Evolutionary conservation across 2,888 invertebrate species (phyloP), one percentile per base, ranked within the genome.

Genomic region (Eristalis tenax): DNA sequence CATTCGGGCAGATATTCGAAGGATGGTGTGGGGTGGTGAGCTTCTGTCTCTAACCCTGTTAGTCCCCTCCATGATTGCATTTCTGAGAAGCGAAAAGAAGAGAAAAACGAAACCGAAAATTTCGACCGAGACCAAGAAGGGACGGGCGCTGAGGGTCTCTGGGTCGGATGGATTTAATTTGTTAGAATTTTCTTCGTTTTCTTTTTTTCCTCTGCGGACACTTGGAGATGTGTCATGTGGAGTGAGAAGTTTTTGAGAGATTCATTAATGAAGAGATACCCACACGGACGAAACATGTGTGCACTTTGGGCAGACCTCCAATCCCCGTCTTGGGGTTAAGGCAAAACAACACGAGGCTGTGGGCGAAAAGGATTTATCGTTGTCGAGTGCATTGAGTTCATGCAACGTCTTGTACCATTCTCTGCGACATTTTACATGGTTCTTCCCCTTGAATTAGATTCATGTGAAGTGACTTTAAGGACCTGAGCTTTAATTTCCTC

Each of bases 161-260:
- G 64, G 78, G 68, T 87, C 69, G 79, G 83, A 83, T 80, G 83
- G 87, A 87, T 87, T 80, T 87, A 87, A 87, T 87, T 87, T 87
- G 83, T 87, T 73, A 87, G 76, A 83, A 64, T 80, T 87, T 79
- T 75, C 18, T 18, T 50, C 50, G 50, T n/a, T 50, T 50, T 4
- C 2, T 4, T 18, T n/a, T 18, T 13, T 43, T n/a, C 2, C 13
- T 43, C 4, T 15, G n/a, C 22, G 79, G 79, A 79, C 79, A 80
- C 80, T 80, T 76, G 69, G 78, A 78, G 69, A 50, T 80, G 83
- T 76, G 83, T 76, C 83, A 83, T 80, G 79, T 75, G 76, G 56
- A 56, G 61, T 69, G 86, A 79, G 61, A 59, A 59, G 26, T 56
- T n/a, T 50, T 50, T 4, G 26, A 18, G 26, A 10, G n/a, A 79